A percentile compares a stretch with the other conserved stretches of the same genome.
phyloP scores from a whole-genome alignment of 1,140 invertebrate species.

The Ostrea edulis region DNA sequence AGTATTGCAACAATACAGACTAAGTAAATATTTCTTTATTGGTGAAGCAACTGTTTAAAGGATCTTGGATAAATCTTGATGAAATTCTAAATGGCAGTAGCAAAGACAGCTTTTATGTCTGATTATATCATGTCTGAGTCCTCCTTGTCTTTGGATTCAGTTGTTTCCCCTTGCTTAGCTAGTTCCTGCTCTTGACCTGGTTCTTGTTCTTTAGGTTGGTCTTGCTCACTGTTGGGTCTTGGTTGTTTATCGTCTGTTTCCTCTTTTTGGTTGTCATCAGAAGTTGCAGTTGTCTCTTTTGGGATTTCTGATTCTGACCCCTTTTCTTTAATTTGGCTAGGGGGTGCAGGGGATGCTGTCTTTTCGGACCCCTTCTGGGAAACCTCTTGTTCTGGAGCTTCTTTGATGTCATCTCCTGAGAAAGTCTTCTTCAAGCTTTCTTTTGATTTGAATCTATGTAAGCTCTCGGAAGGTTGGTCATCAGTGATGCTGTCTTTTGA shows the following conservation, averaged over 20 bases:
- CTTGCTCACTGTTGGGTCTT: background rate
- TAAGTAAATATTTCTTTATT: background rate
- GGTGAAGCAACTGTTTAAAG: background rate
- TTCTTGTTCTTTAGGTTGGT: no score
- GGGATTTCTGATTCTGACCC: background rate
- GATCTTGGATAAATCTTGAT: background rate
- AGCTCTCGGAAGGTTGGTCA: constrained; percentile 29
- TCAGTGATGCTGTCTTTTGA: constrained; percentile 22
- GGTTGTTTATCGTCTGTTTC: constrained; percentile 15
- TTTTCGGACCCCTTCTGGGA: background rate
- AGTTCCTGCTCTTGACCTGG: background rate
- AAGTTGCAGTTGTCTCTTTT: background rate
- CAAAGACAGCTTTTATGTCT: background rate
- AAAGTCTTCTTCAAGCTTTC: constrained; percentile 35
- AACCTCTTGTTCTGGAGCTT: background rate
- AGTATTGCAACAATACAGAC: background rate
- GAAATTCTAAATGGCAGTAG: background rate
- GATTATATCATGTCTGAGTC: background rate
- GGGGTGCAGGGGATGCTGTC: background rate
- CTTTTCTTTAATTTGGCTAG: background rate
- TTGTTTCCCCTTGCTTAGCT: constrained; percentile 7
- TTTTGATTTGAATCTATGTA: constrained; percentile 45
- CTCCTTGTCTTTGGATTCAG: background rate
- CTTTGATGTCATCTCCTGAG: background rate
- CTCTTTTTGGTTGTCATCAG: constrained; percentile 3